Evolutionary conservation across 2,888 invertebrate species (phyloP), one percentile per base, ranked within the genome.

Genomic region (Notocelia uddmanniana): DNA sequence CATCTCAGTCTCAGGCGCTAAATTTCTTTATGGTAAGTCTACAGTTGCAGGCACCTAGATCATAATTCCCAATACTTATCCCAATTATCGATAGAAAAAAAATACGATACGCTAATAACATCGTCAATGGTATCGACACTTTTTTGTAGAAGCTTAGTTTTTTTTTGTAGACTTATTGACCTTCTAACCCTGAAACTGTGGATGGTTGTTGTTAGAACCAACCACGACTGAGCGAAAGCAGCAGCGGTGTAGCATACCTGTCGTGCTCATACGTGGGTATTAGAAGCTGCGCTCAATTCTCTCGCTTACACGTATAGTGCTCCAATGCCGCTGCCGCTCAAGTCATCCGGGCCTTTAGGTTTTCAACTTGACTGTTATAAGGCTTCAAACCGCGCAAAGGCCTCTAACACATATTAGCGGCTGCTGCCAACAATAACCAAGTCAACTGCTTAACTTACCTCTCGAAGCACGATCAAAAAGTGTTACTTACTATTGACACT

Each of bases 401-500:
- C 37, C 37, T 13, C 37, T 41, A 41, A 11, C 15, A 3, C 13
- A 3, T 41, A 11, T 15, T 13, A 41, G 37, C 13, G 37, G 3
- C 13, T 41, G 37, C 13, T 41, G 37, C 3, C 15, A 11, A 3
- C 11, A 13, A 41, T 3, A 41, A 41, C 6, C n/a, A 15, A 15
- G 5, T 2, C 15, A 41, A 15, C 15, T n/a, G 6, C n/a, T 41
- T 15, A 41, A 41, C 15, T 1, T 41, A 15, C 41, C 15, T 41
- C 6, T 15, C 15, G 15, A 13, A 41, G 41, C 15, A 15, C n/a
- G 41, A 41, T 15, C 13, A 13, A 10, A n/a, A n/a, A n/a, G n/a
- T n/a, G n/a, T n/a, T n/a, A 45, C 92, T 88, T 74, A 94, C 94
- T 93, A 68, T 94, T 94, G 5, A 94, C 93, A 78, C 90, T 92